Conservation (phyloP, 2,113 vertebrate species). For the Calidris pygmaea region DNA sequence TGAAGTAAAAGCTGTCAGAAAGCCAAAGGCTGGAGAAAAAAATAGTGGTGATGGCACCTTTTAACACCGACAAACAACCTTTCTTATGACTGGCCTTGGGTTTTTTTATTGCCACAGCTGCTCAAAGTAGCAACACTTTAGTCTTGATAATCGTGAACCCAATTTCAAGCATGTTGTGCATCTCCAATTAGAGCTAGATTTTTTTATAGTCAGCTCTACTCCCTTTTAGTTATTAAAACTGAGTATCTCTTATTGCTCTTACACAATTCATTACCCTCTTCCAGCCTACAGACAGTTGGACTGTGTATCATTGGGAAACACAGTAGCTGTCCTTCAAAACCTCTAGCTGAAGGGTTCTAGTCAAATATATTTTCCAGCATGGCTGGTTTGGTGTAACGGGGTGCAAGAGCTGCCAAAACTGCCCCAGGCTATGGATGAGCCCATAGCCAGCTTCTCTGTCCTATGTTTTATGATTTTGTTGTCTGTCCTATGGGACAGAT, state of each 20-base stretch:
- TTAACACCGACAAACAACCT: not conserved
- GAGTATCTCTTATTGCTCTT: not conserved
- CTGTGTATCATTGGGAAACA: not conserved
- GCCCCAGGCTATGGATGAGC: not conserved
- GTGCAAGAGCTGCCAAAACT: not conserved
- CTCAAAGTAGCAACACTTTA: not conserved
- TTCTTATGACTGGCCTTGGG: not conserved
- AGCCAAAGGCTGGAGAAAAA: not conserved
- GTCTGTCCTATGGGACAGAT: not conserved
- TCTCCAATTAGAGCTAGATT: not conserved
- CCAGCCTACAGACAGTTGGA: not conserved
- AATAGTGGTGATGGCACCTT: not conserved
- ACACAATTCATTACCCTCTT: not conserved
- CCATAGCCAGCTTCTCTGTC: not conserved
- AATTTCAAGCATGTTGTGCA: not conserved
- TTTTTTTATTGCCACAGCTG: not conserved
- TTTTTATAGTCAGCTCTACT: not conserved
- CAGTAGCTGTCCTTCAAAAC: not conserved
- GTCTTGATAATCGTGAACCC: not conserved
- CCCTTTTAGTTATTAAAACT: not conserved
- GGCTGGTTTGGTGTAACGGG: not conserved
- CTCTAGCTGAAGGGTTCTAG: not conserved
- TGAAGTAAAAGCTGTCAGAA: not conserved
- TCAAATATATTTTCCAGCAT: not conserved
- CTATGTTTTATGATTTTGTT: not conserved